Percentiles rank a stretch among this genome's conserved stretches.
Conservation (phyloP, 1,140 invertebrate species). For the Rhynchophorus ferrugineus region DNA sequence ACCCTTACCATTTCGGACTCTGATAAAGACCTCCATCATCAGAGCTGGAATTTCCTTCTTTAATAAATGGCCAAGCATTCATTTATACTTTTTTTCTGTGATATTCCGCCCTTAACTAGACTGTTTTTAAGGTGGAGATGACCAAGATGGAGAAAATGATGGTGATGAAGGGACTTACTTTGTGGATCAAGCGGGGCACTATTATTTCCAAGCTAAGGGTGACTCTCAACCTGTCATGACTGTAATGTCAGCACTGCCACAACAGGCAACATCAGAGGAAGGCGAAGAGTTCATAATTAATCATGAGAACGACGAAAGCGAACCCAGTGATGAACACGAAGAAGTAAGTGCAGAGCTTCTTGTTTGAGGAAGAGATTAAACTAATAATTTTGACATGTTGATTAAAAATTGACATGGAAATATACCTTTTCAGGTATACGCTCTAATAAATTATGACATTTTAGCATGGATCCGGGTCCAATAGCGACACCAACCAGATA, state of each 20-base stretch:
- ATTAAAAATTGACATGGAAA: too few species aligned
- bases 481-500: slow-evolving; percentile 41
- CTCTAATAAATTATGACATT: too few species aligned
- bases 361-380: too few species aligned
- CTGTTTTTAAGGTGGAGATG: slow-evolving; percentile 24
- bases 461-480: neutral
- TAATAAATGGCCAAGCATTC: slow-evolving; percentile 1
- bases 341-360: slow-evolving; percentile 19
- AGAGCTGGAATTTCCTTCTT: neutral
- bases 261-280: slow-evolving; percentile 33
- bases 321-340: slow-evolving; percentile 32
- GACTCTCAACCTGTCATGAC: slow-evolving; percentile 59
- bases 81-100: neutral
- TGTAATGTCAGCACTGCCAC: slow-evolving; percentile 38
- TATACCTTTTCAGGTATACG: too few species aligned
- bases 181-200: slow-evolving; percentile 68
- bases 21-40: neutral
- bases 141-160: slow-evolving; percentile 47
- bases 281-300: slow-evolving; percentile 40
- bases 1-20: slow-evolving; percentile 6
- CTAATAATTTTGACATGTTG: too few species aligned
- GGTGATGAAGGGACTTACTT: slow-evolving; percentile 60
- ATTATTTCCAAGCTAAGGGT: slow-evolving; percentile 63
- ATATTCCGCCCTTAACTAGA: neutral
- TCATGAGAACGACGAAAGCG: slow-evolving; percentile 47